Percentiles rank a stretch among this genome's conserved stretches.
These are phyloP conservation scores for Simalia tracyae DNA, from an alignment of 2,797 vertebrate genomes.

Conservation along the genomic window DNA sequence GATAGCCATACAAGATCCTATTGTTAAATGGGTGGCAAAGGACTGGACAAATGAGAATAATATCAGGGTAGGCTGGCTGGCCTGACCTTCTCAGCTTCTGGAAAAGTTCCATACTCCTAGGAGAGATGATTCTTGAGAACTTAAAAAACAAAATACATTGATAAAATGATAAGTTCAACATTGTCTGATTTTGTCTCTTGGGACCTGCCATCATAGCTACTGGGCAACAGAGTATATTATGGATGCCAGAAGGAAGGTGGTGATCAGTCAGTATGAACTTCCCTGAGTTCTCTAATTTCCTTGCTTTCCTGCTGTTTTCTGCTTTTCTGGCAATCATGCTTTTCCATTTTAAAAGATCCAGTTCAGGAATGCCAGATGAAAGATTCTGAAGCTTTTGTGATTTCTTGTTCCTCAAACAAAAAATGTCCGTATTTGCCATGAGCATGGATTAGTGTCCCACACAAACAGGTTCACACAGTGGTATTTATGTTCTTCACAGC, in stretches of 20 bases:
- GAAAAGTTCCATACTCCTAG: background rate
- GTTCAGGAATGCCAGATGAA: background rate
- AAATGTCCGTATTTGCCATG: background rate
- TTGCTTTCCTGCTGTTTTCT: background rate
- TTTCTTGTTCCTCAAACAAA: background rate
- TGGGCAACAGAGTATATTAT: background rate
- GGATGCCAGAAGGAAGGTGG: background rate
- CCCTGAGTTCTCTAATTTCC: background rate
- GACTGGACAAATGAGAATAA: background rate
- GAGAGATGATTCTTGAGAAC: background rate
- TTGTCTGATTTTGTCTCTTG: background rate
- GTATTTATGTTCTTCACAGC: background rate
- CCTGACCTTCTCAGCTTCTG: too few relatives aligned
- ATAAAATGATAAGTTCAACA: background rate
- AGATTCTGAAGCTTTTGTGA: background rate
- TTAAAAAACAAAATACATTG: background rate
- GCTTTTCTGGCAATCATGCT: background rate
- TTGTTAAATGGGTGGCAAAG: background rate
- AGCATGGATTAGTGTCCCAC: background rate
- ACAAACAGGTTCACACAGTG: background rate
- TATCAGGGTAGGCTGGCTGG: background rate
- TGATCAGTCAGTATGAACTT: background rate
- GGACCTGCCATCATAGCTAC: fast-evolving
- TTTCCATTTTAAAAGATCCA: background rate
- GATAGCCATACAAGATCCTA: fast-evolving